Base-by-base conservation (phyloP, 1,140 invertebrate genomes). In the Hypothenemus hampei region DNA sequence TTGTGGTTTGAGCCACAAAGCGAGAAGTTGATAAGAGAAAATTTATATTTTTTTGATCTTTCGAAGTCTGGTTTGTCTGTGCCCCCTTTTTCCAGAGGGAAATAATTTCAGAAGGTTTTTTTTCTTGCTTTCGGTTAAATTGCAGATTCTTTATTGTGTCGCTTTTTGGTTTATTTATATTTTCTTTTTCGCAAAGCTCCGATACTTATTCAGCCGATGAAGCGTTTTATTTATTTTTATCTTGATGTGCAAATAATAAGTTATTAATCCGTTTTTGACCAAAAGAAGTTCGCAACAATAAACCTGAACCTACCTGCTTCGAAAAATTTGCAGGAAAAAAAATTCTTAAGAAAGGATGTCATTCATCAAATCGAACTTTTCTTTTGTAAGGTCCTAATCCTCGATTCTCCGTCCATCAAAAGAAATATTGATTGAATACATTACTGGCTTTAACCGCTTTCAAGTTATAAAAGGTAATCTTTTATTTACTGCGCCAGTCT, bases 391-490 rank as follows among this genome's bases (percentile, higher is more conserved):
- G 40, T 43, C 20, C 22, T 43, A 21, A 43, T 21, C 20, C 22
- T 43, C 18, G 11, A 43, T 43, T 23, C 19, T 43, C 40, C 40
- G 40, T 43, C 23, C 40, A 43, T 43, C 40, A 23, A 43, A 43
- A 21, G 23, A n/a, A n/a, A n/a, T n/a, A n/a, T n/a, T n/a, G n/a
- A 43, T 43, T 43, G 40, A 43, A 43, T 21, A 43, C n/a, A 43
- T 43, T 43, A 43, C 40, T 23, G 16, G 40, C 40, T 43, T n/a
- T 43, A 43, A 43, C 40, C 40, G 22, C 40, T 23, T 43, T 43
- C 40, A 18, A 43, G 20, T 43, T 43, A 43, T 43, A 43, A 43
- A 43, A 43, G 40, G 40, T 43, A 43, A 43, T 43, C 40, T 43
- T 23, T 43, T 18, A 43, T 23, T 43, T 21, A 43, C n/a, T 43